A percentile compares a stretch with the other conserved stretches of the same genome.
These are phyloP conservation scores for Hoplodrina ambigua DNA, from an alignment of 2,888 invertebrate species.

Conservation along the genomic window DNA sequence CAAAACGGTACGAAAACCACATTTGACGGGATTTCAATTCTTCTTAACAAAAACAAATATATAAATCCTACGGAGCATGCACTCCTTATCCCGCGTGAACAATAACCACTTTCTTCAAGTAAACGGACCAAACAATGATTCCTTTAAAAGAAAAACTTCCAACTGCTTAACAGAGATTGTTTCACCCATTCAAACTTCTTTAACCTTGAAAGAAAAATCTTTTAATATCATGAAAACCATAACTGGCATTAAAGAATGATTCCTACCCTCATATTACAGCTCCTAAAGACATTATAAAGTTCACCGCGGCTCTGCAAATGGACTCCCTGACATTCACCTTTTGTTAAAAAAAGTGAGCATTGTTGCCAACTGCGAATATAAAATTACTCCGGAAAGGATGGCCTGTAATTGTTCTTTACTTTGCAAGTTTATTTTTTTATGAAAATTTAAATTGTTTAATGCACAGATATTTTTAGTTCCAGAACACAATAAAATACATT, in stretches of 20 bases:
- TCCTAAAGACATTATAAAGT: conserved; percentile 54
- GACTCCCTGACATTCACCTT: conserved; percentile 45
- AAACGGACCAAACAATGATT: background rate
- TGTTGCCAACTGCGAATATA: conserved; percentile 45
- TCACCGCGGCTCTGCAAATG: conserved; percentile 40
- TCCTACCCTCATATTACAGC: conserved; percentile 46
- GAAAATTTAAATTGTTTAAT: conserved; percentile 9
- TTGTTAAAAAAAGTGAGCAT: conserved; percentile 32
- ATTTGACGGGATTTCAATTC: too few relatives aligned
- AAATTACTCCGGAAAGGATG: conserved; percentile 56
- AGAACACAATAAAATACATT: background rate
- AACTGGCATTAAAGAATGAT: conserved; percentile 47
- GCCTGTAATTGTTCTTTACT: conserved; percentile 57
- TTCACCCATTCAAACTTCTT: conserved; percentile 18
- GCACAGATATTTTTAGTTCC: background rate
- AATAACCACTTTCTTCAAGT: background rate
- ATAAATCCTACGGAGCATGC: too few relatives aligned
- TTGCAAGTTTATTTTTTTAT: conserved; percentile 21
- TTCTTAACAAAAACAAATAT: too few relatives aligned
- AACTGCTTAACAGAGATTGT: conserved; percentile 29
- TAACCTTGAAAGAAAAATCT: conserved; percentile 28
- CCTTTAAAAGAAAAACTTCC: background rate
- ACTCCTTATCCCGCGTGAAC: background rate
- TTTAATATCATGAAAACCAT: conserved; percentile 21
- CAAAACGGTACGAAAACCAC: too few relatives aligned